These are phyloP conservation scores for Oconnorella tubifera DNA, from an alignment of 2,888 invertebrate species.

Conservation along the genomic window DNA sequence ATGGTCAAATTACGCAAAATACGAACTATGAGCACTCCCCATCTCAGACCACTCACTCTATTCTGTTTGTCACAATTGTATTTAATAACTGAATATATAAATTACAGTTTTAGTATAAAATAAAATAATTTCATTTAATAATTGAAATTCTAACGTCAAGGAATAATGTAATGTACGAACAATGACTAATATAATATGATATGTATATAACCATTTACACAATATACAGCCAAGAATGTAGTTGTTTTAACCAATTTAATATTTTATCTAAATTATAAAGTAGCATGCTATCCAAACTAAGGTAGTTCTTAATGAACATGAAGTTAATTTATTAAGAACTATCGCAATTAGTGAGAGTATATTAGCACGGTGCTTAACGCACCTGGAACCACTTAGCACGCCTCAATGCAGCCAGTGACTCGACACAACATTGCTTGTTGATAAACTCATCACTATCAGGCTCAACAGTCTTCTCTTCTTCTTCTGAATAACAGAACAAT, in stretches of 20 bases:
- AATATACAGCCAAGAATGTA: too few relatives aligned
- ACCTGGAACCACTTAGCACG: slow-evolving; percentile 99
- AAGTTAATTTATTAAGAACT: background rate
- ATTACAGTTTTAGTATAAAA: too few relatives aligned
- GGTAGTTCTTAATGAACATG: background rate
- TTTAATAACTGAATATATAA: too few relatives aligned
- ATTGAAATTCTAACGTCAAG: background rate
- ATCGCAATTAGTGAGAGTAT: background rate
- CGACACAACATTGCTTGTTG: slow-evolving; percentile 98
- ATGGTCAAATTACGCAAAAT: slow-evolving; percentile 92
- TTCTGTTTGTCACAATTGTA: slow-evolving; percentile 1
- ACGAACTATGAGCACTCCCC: slow-evolving; percentile 92
- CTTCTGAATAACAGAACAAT: too few relatives aligned
- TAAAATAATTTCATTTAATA: too few relatives aligned
- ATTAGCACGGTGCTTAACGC: background rate
- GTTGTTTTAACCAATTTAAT: too few relatives aligned
- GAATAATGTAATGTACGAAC: background rate
- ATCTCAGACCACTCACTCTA: slow-evolving; percentile 69
- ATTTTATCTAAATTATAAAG: too few relatives aligned
- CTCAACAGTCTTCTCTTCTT: too few relatives aligned
- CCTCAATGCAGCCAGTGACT: slow-evolving; percentile 99
- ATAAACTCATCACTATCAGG: slow-evolving; percentile 74
- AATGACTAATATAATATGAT: too few relatives aligned
- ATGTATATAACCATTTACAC: too few relatives aligned
- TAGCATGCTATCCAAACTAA: too few relatives aligned